Evolutionary conservation across 2,113 vertebrate genomes (phyloP).

Genomic region (Esox niger): DNA sequence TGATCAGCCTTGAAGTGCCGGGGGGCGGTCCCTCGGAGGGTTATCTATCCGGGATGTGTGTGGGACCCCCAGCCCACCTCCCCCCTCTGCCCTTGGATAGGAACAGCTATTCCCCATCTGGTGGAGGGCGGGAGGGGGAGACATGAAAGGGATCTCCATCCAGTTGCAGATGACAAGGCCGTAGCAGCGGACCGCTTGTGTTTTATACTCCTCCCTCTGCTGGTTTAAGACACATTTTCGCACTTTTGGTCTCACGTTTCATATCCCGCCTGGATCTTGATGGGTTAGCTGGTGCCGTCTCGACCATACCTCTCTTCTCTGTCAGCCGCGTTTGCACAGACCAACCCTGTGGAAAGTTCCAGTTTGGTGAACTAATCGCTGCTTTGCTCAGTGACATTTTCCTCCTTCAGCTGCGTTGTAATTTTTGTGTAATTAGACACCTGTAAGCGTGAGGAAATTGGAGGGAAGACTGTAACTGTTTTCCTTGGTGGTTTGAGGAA

Average conservation of each 20-base stretch:
- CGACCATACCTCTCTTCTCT: neutral
- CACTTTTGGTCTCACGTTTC: neutral
- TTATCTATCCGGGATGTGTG: conserved; percentile 31
- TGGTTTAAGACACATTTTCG: conserved; percentile 1
- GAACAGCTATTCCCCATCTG: neutral
- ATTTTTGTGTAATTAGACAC: neutral
- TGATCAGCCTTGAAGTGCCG: conserved; percentile 48
- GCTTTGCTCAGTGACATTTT: neutral
- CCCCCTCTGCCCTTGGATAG: neutral
- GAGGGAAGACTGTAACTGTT: neutral
- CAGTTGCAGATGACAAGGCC: neutral
- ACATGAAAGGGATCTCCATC: conserved; percentile 15
- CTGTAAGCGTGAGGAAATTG: neutral
- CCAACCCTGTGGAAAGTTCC: neutral
- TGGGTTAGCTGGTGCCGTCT: neutral
- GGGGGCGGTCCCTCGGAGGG: conserved; percentile 34
- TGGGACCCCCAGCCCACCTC: conserved; percentile 3
- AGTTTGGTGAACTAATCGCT: neutral
- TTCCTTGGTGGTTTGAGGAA: neutral
- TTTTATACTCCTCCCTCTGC: conserved; percentile 1
- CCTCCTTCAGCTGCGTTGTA: neutral
- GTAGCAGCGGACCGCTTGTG: neutral
- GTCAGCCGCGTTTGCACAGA: neutral
- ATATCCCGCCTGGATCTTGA: neutral
- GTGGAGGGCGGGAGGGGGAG: neutral